phyloP scores from a whole-genome alignment of 2,888 invertebrate species.

The Eledona agricola region DNA sequence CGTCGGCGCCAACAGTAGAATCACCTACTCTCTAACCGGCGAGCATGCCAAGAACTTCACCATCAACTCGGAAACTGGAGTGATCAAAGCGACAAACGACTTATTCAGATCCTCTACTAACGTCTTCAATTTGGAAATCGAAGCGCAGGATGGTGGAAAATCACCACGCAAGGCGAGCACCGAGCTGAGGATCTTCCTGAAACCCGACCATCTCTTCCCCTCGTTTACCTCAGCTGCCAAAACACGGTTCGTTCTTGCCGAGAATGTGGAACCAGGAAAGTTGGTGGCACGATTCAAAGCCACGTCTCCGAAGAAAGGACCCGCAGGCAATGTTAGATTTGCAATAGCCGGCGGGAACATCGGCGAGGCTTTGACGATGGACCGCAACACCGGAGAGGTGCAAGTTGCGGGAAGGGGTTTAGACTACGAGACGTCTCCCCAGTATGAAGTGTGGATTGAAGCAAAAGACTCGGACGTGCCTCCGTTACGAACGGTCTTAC shows the following conservation, averaged over 20 bases:
- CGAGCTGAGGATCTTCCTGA: slow-evolving; percentile 79
- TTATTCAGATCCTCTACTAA: slow-evolving; percentile 68
- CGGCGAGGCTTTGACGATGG: slow-evolving; percentile 84
- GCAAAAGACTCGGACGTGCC: slow-evolving; percentile 86
- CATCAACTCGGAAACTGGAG: slow-evolving; percentile 84
- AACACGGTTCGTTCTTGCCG: slow-evolving; percentile 79
- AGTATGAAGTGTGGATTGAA: slow-evolving; percentile 93
- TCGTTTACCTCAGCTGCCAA: slow-evolving; percentile 75
- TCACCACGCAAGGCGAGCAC: slow-evolving; percentile 76
- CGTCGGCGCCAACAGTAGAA: slow-evolving; percentile 80
- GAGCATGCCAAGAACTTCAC: slow-evolving; percentile 80
- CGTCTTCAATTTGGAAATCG: slow-evolving; percentile 76
- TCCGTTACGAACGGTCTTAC: slow-evolving; percentile 79
- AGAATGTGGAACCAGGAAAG: slow-evolving; percentile 81
- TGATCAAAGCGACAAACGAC: slow-evolving; percentile 80
- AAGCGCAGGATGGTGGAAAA: slow-evolving; percentile 83
- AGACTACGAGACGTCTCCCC: slow-evolving; percentile 83
- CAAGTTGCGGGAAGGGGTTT: slow-evolving; percentile 80
- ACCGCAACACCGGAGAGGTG: slow-evolving; percentile 81
- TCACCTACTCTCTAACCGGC: slow-evolving; percentile 81
- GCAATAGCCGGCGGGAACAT: slow-evolving; percentile 94
- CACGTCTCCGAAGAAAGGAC: slow-evolving; percentile 80
- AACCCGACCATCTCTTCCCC: slow-evolving; percentile 82
- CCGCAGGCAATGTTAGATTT: slow-evolving; percentile 76
- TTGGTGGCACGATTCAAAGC: slow-evolving; percentile 81